These are phyloP conservation scores for Apamea crenata DNA, from an alignment of 2,888 invertebrate species.

Conservation along the genomic window DNA sequence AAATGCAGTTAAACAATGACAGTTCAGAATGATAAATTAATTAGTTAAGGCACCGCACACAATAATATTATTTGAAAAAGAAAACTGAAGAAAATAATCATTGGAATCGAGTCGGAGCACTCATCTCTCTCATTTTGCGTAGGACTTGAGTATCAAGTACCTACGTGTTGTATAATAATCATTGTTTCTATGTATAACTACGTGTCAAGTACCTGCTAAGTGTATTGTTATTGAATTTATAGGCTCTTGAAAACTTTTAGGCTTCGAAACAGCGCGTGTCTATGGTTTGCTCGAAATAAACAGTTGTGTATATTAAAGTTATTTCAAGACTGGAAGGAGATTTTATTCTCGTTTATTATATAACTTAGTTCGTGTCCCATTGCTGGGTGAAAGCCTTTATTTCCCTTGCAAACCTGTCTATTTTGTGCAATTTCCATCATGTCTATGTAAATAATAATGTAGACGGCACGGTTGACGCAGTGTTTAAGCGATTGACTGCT, in stretches of 20 bases:
- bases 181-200: slow-evolving; percentile 2
- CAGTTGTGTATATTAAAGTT: not conserved
- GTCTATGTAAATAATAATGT: too few relatives aligned
- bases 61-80: not conserved
- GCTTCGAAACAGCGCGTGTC: not conserved
- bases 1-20: not conserved
- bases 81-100: not conserved
- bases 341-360: not conserved
- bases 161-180: not conserved
- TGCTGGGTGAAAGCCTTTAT: not conserved
- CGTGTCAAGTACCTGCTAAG: slow-evolving; percentile 5
- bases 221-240: slow-evolving; percentile 16
- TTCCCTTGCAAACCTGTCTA: not conserved
- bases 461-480: too few relatives aligned
- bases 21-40: not conserved
- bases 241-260: slow-evolving; percentile 1
- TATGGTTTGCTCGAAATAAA: not conserved
- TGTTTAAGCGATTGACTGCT: too few relatives aligned
- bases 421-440: not conserved
- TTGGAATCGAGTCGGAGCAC: not conserved
- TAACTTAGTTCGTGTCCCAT: not conserved
- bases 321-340: not conserved
- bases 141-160: not conserved
- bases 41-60: not conserved
- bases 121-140: not conserved